Base-by-base conservation (phyloP, 2,113 vertebrate genomes). In the Chinchilla lanigera region DNA sequence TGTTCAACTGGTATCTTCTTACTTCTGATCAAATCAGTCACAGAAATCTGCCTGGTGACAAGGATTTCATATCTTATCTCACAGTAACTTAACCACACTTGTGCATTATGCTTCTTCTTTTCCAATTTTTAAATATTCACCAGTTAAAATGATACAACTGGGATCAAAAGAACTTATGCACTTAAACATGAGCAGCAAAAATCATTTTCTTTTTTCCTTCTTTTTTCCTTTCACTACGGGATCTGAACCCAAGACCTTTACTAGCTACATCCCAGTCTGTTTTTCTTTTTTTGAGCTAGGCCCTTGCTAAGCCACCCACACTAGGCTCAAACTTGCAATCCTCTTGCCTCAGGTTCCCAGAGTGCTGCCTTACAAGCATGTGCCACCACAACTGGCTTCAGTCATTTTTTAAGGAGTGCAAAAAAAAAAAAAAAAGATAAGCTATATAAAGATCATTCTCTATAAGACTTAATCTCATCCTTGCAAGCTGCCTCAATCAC, bases 111-210 rank as follows among this genome's bases (percentile, higher is more conserved):
- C 47, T 87, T 89, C 19, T 91, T 60, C 82, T 92, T 92, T 89
- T n/a, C 11, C 78, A 80, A 69, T 88, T n/a, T 33, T 81, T 87
- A 83, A 61, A 73, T 30, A 71, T 26, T 93, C 50, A 88, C 71
- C 44, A 82, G 73, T 95, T 90, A 65, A 96, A 94, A 77, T 30
- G 41, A 88, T 90, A 14, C 60, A 92, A n/a, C 81, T 69, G 19
- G 69, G n/a, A 95, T 95, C 60, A 85, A 85, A 60, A 85, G 69
- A 75, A 84, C 5, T 86, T 71, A n/a, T 5, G n/a, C 35, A 67
- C 52, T 83, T 89, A 95, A 78, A 80, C 54, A 44, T 9, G 20
- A 95, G 28, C 47, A 35, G 83, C 33, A 33, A 92, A 92, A 50
- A 61, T 44, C 17, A 17, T 50, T 77, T 47, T 35, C 24, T 52